Percentiles rank a stretch among this genome's conserved stretches.
phyloP scores from a whole-genome alignment of 2,113 vertebrate genomes.

The Actinemys pallida region DNA sequence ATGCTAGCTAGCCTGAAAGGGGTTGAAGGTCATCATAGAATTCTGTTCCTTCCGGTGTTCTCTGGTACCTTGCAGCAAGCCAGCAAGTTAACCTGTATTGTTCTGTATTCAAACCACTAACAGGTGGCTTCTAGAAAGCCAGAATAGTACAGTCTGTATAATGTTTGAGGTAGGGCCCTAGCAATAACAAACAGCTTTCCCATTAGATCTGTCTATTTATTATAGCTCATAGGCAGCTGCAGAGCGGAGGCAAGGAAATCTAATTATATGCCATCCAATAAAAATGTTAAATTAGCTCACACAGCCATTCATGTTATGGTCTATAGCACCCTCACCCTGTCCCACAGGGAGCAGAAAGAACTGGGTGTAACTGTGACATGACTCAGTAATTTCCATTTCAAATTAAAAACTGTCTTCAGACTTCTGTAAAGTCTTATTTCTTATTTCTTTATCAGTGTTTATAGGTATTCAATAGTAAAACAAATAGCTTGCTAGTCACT shows the following conservation, averaged over 20 bases:
- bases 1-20: background rate
- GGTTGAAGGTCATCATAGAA: background rate
- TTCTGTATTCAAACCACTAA: background rate
- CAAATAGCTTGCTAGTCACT: accelerated
- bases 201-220: background rate
- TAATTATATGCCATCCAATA: background rate
- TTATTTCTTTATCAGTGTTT: background rate
- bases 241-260: background rate
- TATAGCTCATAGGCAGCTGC: background rate
- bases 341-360: no score
- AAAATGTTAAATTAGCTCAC: background rate
- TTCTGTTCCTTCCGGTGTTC: background rate
- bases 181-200: background rate
- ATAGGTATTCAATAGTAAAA: background rate
- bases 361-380: background rate
- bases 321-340: background rate
- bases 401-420: background rate
- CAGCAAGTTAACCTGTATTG: background rate
- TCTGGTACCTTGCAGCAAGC: background rate
- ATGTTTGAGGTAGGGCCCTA: background rate
- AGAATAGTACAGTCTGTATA: background rate
- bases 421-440: background rate
- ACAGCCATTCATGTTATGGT: background rate
- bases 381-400: background rate
- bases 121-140: background rate